Evolutionary conservation across 1,140 invertebrate species (phyloP), one percentile per base, ranked within the genome.

Genomic region (Nomia melanderi): DNA sequence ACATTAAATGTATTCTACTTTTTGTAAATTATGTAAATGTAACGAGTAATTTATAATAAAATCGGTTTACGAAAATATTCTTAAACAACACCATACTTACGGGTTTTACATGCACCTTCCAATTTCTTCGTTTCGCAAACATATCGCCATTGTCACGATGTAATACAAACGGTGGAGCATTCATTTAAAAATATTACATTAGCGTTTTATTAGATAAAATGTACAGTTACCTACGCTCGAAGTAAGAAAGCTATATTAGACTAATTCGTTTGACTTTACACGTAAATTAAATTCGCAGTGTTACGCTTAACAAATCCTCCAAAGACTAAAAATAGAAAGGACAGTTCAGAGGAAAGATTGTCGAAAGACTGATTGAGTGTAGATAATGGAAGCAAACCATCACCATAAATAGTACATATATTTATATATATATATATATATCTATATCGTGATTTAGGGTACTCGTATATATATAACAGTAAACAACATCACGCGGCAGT

Each of bases 171-270:
- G 7, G 47, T 27, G 0, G 2, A 64, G 20, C 31, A 59, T 36
- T n/a, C 47, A 54, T 62, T 80, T 84, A 84, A 84, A 84, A 84
- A 84, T 85, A 86, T 87, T 90, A 87, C 86, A 88, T 91, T 88
- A 88, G 86, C 88, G 79, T 86, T 91, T 91, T 91, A 92, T 92
- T 92, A 91, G 89, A 90, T 89, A 90, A 90, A 92, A 92, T 92
- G 90, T 92, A 92, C 91, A 92, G 90, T 91, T 91, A 84, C 84
- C 86, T 91, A 91, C 84, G 86, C 87, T 81, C 88, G 47, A 79
- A 84, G 88, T 88, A 88, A 90, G 88, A 89, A 92, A 90, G 86
- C 88, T 90, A 90, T 84, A 91, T 92, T 90, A 90, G 86, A 90
- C 91, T 91, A 91, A 88, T 88, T 91, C 79, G 84, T 89, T 91